These are phyloP conservation scores for Brachyalestes nurse DNA, from an alignment of 2,797 vertebrate genomes.

Conservation along the genomic window DNA sequence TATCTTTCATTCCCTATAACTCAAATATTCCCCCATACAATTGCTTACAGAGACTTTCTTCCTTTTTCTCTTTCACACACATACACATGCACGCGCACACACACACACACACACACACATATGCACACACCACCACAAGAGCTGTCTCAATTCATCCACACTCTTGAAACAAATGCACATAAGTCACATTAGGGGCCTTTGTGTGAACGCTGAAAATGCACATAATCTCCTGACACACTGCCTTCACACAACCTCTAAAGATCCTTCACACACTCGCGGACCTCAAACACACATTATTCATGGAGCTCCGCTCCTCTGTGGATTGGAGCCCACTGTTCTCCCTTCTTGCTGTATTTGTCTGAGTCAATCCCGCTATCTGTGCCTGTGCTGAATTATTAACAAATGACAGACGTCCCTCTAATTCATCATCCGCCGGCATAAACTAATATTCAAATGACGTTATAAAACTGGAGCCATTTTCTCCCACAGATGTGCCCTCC, in stretches of 20 bases:
- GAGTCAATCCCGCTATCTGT: slow-evolving; percentile 53
- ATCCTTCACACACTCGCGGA: slow-evolving; percentile 61
- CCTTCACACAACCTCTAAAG: slow-evolving; percentile 62
- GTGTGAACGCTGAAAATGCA: slow-evolving; percentile 53
- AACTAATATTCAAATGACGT: slow-evolving; percentile 64
- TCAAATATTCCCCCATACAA: slow-evolving; percentile 27
- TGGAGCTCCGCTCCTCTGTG: slow-evolving; percentile 53
- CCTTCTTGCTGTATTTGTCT: slow-evolving; percentile 55
- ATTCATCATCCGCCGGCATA: slow-evolving; percentile 59
- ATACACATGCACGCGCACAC: slow-evolving; percentile 1
- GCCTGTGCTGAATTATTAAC: slow-evolving; percentile 60
- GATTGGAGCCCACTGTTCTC: slow-evolving; percentile 50
- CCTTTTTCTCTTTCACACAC: not conserved
- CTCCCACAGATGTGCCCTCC: slow-evolving; percentile 59
- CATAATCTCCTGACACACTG: slow-evolving; percentile 55
- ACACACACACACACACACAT: slow-evolving; percentile 14
- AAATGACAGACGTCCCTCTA: slow-evolving; percentile 62
- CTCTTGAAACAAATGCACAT: slow-evolving; percentile 58
- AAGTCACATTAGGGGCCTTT: slow-evolving; percentile 55
- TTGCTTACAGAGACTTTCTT: slow-evolving; percentile 11
- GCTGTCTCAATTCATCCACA: slow-evolving; percentile 45
- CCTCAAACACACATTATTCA: slow-evolving; percentile 63
- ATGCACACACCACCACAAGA: slow-evolving; percentile 10
- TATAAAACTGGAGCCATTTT: slow-evolving; percentile 59
- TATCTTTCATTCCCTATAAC: slow-evolving; percentile 18